Evolutionary conservation across 2,888 invertebrate genomes (phyloP).

Genomic region (Petrophora chlorosata): DNA sequence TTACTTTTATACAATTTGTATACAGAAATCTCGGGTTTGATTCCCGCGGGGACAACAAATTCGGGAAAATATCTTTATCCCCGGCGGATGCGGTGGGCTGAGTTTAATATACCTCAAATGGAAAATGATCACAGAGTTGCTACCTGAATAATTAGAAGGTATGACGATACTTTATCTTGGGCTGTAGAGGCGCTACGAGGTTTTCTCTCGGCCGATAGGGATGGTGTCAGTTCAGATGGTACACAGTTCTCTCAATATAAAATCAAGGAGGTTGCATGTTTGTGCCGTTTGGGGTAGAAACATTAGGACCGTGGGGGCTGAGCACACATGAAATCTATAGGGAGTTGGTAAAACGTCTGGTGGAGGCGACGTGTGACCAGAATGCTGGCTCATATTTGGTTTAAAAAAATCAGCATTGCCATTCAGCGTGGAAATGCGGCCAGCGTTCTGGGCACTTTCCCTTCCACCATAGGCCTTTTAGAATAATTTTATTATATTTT

Average conservation of each 20-base stretch:
- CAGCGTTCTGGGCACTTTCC: too few relatives aligned
- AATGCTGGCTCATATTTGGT: too few relatives aligned
- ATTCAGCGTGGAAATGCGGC: too few relatives aligned
- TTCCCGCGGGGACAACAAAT: constrained; percentile 38
- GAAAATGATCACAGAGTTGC: constrained; percentile 36
- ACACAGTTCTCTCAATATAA: background rate
- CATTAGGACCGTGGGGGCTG: too few relatives aligned
- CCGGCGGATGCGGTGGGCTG: constrained; percentile 30
- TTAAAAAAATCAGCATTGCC: too few relatives aligned
- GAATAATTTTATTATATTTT: too few relatives aligned
- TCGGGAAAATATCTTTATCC: constrained; percentile 36
- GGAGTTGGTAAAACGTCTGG: too few relatives aligned
- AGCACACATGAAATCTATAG: too few relatives aligned
- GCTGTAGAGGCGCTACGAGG: constrained; percentile 3
- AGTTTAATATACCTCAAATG: constrained; percentile 37
- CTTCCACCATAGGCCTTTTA: too few relatives aligned
- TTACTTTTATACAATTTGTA: constrained; percentile 31
- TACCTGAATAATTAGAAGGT: constrained; percentile 31
- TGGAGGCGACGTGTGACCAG: too few relatives aligned
- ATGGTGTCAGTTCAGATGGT: background rate
- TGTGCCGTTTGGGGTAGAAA: too few relatives aligned
- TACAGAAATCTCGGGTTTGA: constrained; percentile 33
- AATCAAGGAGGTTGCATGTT: too few relatives aligned
- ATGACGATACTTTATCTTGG: constrained; percentile 27
- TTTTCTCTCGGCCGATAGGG: constrained; percentile 6